Evolutionary conservation across 1,140 invertebrate species (phyloP), one percentile per base, ranked within the genome.

Genomic region (Idris sp.): DNA sequence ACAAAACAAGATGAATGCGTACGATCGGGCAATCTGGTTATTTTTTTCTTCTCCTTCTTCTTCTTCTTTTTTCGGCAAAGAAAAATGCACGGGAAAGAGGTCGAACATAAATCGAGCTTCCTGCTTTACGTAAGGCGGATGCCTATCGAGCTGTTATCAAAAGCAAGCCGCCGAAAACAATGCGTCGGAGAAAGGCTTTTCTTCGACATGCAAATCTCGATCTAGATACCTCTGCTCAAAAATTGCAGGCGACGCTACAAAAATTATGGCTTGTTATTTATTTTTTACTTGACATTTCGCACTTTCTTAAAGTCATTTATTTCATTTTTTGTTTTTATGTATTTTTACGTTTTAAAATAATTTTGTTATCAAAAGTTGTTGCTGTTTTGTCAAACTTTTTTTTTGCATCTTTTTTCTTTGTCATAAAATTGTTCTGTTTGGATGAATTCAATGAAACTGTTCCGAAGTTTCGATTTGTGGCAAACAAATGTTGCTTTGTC

Each of bases 201-300:
- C 67, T 61, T 62, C 58, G 44, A 31, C 46, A 62, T 62, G 58
- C 67, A 62, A 62, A 62, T 56, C n/a, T 36, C 58, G 19, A 31
- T 35, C 18, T 13, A 44, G 44, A 49, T 41, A 49, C 51, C 46
- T 35, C 33, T 35, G 61, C 54, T 62, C 67, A 41, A 46, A 53
- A 72, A 58, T 72, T 41, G 19, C 49, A 72, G 67, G 49, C 62
- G 56, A 19, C 48, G 31, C 22, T 16, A 10, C 31, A 36, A 46
- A 69, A 71, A 46, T 54, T 61, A 61, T 71, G 61, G 67, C 54
- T 38, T n/a, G n/a, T n/a, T n/a, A n/a, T n/a, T n/a, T n/a, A n/a
- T n/a, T n/a, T n/a, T n/a, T n/a, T n/a, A n/a, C n/a, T n/a, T n/a
- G n/a, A n/a, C n/a, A n/a, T n/a, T n/a, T n/a, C n/a, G n/a, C 19